These are phyloP conservation scores for Latrodectus hesperus DNA, from an alignment of 2,888 invertebrate species.

Conservation along the genomic window DNA sequence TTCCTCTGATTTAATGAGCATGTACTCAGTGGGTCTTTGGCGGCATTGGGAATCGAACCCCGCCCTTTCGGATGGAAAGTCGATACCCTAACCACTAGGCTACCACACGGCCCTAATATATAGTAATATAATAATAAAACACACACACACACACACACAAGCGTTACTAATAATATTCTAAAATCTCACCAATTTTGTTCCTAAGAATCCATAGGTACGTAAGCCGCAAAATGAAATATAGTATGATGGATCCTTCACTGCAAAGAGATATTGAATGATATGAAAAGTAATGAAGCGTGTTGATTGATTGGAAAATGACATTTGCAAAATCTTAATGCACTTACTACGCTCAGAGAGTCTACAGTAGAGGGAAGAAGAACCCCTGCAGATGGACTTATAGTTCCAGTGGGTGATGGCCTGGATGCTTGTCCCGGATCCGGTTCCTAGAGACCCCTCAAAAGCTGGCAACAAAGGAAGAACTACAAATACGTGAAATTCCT, in stretches of 20 bases:
- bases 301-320: too few species aligned
- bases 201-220: constrained; percentile 85
- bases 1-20: too few species aligned
- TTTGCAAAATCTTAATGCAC: background rate
- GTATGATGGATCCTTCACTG: constrained; percentile 81
- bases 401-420: constrained; percentile 98
- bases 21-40: too few species aligned
- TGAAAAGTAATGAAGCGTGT: too few species aligned
- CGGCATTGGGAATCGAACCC: too few species aligned
- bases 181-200: constrained; percentile 80
- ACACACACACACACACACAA: too few species aligned
- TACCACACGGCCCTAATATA: too few species aligned
- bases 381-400: constrained; percentile 93
- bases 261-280: background rate
- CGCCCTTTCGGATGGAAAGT: too few species aligned
- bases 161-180: background rate
- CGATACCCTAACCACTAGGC: too few species aligned
- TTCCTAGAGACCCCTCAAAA: constrained; percentile 98
- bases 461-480: constrained; percentile 94
- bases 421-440: constrained; percentile 87
- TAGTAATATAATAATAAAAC: too few species aligned
- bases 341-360: constrained; percentile 84
- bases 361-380: constrained; percentile 88
- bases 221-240: constrained; percentile 95
- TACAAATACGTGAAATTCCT: constrained; percentile 89